Base-by-base conservation (phyloP, 2,797 vertebrate species). In the Arrhamphus sclerolepis region DNA sequence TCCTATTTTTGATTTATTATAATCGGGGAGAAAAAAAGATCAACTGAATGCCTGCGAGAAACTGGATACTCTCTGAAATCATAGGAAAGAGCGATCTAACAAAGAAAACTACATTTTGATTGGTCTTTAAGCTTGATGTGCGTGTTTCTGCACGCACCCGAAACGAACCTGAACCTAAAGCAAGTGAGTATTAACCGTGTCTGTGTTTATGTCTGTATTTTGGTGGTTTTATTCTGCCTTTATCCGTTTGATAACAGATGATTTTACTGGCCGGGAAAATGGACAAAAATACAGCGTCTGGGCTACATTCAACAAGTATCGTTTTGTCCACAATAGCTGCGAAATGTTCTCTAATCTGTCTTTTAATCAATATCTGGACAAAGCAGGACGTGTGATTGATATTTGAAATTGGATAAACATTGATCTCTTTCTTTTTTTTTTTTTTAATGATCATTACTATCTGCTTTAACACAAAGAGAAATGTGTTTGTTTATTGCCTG, bases 161-260 rank as follows among this genome's bases (percentile, higher is more conserved):
- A 90, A 81, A 83, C 88, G 77, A 86, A 89, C 87, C 89, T 77
- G 86, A 88, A 83, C 82, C 88, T 72, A 78, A 84, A 79, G 64
- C 89, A 85, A 91, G 92, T 93, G 90, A 93, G 92, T 93, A 92
- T 89, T 51, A 73, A 82, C 80, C 88, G 83, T 87, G 81, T 87
- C 78, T 85, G 87, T 87, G 76, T 83, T 20, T 75, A 49, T 82
- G 78, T 86, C 68, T 87, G 74, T 81, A 56, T 77, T 62, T 71
- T 70, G 66, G 69, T 87, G 78, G 66, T 60, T 85, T 74, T 65
- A 57, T 79, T 73, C 66, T 81, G 56, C 63, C 48, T 71, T 62
- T 62, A 58, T 66, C 56, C 67, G 48, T 68, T 56, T 62, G 24
- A 53, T 24, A 75, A 41, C 42, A 31, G 58, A 34, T 8, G 65